Conservation (phyloP, 2,113 vertebrate species). For the Gopherus evgoodei region DNA sequence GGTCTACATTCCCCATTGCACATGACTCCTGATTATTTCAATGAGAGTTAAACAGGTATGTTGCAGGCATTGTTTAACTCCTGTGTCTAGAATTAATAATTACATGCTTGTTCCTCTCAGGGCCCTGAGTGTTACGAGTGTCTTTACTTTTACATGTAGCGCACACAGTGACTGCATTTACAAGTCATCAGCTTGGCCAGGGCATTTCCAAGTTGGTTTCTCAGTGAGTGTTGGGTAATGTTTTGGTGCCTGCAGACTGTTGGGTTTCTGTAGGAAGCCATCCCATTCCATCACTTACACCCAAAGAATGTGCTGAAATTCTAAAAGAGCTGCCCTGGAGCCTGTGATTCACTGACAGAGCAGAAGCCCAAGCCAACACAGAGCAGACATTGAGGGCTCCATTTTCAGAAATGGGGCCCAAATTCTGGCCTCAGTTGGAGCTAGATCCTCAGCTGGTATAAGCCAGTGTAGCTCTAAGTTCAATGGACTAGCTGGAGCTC, state of each 20-base stretch:
- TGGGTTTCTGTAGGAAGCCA: background rate
- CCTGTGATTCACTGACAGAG: background rate
- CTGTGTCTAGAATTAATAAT: constrained; percentile 44
- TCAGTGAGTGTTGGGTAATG: background rate
- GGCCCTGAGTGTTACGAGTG: background rate
- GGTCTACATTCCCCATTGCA: background rate
- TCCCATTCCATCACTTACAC: background rate
- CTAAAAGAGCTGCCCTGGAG: background rate
- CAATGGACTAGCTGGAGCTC: background rate
- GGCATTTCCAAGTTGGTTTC: background rate
- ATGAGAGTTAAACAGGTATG: constrained; percentile 1
- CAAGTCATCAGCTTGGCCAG: background rate
- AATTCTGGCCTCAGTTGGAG: background rate
- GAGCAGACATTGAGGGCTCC: too few relatives aligned
- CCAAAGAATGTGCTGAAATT: background rate
- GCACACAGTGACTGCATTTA: constrained; percentile 39
- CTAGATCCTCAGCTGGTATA: background rate
- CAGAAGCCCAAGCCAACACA: too few relatives aligned
- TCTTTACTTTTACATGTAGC: constrained; percentile 28
- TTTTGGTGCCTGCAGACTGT: background rate
- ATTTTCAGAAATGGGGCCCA: background rate
- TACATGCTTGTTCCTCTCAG: constrained; percentile 29
- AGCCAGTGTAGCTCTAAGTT: background rate
- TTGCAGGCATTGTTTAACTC: constrained; percentile 43
- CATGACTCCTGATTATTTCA: constrained; percentile 39